Percentiles rank a stretch among this genome's conserved stretches.
Conservation (phyloP, 2,888 invertebrate species). For the Nemoura dubitans region DNA sequence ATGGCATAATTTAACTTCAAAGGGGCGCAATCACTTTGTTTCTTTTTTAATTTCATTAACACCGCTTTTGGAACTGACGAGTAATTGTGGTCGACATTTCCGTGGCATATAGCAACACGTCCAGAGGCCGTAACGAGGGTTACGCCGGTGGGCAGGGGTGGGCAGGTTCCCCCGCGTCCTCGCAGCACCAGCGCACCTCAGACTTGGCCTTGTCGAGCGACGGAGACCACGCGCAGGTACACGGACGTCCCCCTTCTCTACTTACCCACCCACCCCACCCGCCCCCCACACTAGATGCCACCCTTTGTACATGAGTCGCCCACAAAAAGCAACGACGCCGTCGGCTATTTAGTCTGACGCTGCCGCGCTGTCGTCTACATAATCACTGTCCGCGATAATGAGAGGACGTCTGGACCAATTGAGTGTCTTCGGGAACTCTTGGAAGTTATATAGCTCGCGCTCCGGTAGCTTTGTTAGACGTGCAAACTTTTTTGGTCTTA, state of each 20-base stretch:
- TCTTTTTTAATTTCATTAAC: background rate
- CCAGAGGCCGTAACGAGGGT: slow-evolving; percentile 26
- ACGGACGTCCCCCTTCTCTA: background rate
- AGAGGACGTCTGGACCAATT: background rate
- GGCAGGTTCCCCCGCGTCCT: slow-evolving; percentile 45
- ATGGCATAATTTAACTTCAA: slow-evolving; percentile 12
- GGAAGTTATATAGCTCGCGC: background rate
- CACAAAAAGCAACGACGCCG: background rate
- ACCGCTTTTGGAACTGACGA: background rate
- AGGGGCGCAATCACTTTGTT: background rate
- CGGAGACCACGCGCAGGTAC: slow-evolving; percentile 56
- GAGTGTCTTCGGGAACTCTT: background rate
- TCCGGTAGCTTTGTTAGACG: background rate
- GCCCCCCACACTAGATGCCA: background rate
- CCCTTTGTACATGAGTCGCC: background rate
- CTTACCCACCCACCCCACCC: slow-evolving; percentile 14
- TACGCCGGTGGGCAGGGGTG: slow-evolving; percentile 26
- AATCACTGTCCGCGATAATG: too few relatives aligned
- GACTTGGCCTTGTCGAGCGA: slow-evolving; percentile 62
- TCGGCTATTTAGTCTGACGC: background rate
- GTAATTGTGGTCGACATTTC: background rate
- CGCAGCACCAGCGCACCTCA: slow-evolving; percentile 56
- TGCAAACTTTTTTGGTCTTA: background rate
- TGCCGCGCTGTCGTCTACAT: background rate
- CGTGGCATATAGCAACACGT: slow-evolving; percentile 20